Conservation (phyloP, 1,140 invertebrate species). For the Conus betulinus region DNA sequence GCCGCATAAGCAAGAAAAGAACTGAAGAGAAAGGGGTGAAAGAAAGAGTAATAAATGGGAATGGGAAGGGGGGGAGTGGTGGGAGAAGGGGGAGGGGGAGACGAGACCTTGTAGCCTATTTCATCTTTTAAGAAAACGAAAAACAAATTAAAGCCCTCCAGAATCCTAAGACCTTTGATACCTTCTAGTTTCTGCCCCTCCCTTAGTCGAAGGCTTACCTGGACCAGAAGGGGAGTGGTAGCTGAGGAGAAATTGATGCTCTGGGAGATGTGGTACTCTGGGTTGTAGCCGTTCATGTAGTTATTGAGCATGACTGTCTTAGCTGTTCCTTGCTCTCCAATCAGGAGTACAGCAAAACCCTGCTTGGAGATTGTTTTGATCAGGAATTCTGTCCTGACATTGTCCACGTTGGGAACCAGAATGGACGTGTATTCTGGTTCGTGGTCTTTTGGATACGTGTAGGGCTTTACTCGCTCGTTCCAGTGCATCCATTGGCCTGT, state of each 20-base stretch:
- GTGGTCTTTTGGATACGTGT: conserved; percentile 89
- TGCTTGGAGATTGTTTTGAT: conserved; percentile 47
- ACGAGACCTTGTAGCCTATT: no score
- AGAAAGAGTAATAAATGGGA: no score
- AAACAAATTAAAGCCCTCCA: no score
- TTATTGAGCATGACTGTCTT: conserved; percentile 98
- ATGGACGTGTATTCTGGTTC: conserved; percentile 79
- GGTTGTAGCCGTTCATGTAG: conserved; percentile 93
- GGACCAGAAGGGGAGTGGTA: conserved; percentile 95
- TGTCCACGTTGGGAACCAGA: conserved; percentile 74
- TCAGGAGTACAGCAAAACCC: conserved; percentile 85
- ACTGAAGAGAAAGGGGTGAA: no score
- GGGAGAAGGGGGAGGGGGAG: no score
- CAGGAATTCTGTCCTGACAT: conserved; percentile 71
- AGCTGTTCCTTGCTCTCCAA: conserved; percentile 96
- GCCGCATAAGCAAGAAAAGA: no score
- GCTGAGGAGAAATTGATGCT: conserved; percentile 96
- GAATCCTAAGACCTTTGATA: no score
- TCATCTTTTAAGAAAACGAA: no score
- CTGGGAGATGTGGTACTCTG: conserved; percentile 82
- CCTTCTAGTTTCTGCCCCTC: no score
- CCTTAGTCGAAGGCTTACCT: conserved; percentile 76
- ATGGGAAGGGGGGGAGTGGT: no score
- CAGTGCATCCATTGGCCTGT: conserved; percentile 91
- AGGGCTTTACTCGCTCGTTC: conserved; percentile 88